Evolutionary conservation across 2,113 vertebrate species (phyloP).

Genomic region (Capreolus pygargus): DNA sequence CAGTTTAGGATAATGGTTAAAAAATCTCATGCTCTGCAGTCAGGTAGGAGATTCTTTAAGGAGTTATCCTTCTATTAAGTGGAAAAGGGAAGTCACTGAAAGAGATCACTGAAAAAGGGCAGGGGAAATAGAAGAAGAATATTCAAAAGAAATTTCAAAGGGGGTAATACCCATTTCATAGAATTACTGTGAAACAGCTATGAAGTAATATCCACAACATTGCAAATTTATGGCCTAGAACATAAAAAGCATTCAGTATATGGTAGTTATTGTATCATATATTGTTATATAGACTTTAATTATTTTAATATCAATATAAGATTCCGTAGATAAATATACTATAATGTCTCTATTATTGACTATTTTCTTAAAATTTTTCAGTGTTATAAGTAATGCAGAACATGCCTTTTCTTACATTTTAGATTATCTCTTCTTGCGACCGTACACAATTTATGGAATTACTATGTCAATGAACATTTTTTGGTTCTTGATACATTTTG

Average conservation of each 20-base stretch:
- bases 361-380: not conserved
- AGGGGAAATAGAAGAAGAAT: not conserved
- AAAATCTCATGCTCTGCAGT: not conserved
- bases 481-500: not conserved
- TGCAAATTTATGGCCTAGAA: not conserved
- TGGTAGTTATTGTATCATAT: not conserved
- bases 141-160: not conserved
- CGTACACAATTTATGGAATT: not conserved
- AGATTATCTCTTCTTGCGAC: not conserved
- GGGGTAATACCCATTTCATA: not conserved
- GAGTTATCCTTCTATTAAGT: not conserved
- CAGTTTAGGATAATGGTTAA: not conserved
- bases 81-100: not conserved
- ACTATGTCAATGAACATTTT: not conserved
- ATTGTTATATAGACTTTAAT: not conserved
- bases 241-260: not conserved
- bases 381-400: not conserved
- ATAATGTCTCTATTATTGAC: not conserved
- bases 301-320: conserved; percentile 12
- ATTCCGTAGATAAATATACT: not conserved
- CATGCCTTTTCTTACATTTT: not conserved
- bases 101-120: not conserved
- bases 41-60: not conserved
- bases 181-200: not conserved
- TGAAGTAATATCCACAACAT: not conserved